Conservation (phyloP, 2,888 invertebrate species). For the Sylvicola fuscatus region DNA sequence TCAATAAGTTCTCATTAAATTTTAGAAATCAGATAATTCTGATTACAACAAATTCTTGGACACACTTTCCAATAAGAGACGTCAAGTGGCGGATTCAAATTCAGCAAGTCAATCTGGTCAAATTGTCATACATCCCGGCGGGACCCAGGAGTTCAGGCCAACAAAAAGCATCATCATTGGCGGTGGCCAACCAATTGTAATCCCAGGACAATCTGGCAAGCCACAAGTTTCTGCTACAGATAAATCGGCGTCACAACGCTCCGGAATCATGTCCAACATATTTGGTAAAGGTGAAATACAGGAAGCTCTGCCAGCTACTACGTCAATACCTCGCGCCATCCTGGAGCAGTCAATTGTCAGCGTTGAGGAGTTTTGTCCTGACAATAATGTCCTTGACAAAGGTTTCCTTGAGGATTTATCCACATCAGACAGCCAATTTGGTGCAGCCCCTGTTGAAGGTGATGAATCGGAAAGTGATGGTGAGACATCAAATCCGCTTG, state of each 20-base stretch:
- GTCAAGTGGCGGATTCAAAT: constrained; percentile 46
- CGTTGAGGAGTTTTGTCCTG: constrained; percentile 53
- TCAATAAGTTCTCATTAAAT: constrained; percentile 3
- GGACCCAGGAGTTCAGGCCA: background rate
- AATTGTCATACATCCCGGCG: constrained; percentile 9
- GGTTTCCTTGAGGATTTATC: constrained; percentile 51
- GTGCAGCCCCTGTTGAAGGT: background rate
- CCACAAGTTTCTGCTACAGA: background rate
- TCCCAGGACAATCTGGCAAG: constrained; percentile 6
- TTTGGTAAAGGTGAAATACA: constrained; percentile 2
- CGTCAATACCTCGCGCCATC: background rate
- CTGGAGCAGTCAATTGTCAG: constrained; percentile 19
- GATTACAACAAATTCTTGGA: constrained; percentile 57
- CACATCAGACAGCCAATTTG: constrained; percentile 9
- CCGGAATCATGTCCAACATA: constrained; percentile 2
- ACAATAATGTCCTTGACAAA: constrained; percentile 51
- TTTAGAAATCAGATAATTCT: constrained; percentile 45
- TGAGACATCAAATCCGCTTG: constrained; percentile 49
- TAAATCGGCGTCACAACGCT: background rate
- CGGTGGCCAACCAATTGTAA: constrained; percentile 10
- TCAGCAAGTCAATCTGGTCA: constrained; percentile 30
- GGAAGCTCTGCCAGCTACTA: background rate
- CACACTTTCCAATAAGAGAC: constrained; percentile 47
- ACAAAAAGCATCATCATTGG: constrained; percentile 10
- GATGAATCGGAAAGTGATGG: constrained; percentile 33